Conservation (phyloP, 2,888 invertebrate species). For the Taenaris catops region DNA sequence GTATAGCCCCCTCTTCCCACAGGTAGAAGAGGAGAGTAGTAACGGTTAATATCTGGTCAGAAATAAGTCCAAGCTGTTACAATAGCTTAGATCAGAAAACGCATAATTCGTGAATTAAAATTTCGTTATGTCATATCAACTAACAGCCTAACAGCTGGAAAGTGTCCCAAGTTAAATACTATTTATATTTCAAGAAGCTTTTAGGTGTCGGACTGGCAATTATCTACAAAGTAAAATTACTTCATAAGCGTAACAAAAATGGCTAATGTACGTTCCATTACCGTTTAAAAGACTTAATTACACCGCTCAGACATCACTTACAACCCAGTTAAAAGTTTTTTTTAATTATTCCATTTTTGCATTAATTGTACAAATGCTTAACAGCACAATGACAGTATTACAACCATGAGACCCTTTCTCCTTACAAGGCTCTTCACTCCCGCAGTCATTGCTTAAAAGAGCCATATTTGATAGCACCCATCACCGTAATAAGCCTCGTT, state of each 20-base stretch:
- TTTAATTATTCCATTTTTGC: constrained; percentile 12
- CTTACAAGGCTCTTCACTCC: constrained; percentile 63
- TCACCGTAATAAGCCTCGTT: constrained; percentile 58
- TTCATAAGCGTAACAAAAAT: not conserved
- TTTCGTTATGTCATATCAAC: no score
- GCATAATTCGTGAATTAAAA: no score
- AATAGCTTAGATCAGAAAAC: no score
- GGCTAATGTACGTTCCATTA: constrained; percentile 5
- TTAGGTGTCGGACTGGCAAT: constrained; percentile 2
- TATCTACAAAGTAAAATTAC: constrained; percentile 1
- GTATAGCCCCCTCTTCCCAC: no score
- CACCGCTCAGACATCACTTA: constrained; percentile 6
- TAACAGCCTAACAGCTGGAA: no score
- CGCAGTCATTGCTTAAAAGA: constrained; percentile 51
- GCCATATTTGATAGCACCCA: constrained; percentile 43
- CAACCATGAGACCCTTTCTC: constrained; percentile 30
- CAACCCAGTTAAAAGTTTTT: constrained; percentile 8
- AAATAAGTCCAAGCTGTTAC: no score
- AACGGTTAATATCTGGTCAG: no score
- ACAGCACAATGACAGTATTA: constrained; percentile 16
- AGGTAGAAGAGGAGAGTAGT: no score
- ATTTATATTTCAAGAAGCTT: no score
- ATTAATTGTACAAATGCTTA: constrained; percentile 13
- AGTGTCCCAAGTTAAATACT: no score
- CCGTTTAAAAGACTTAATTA: constrained; percentile 7